These are phyloP conservation scores for Diarsia dahlii DNA, from an alignment of 2,888 invertebrate species.

Conservation along the genomic window DNA sequence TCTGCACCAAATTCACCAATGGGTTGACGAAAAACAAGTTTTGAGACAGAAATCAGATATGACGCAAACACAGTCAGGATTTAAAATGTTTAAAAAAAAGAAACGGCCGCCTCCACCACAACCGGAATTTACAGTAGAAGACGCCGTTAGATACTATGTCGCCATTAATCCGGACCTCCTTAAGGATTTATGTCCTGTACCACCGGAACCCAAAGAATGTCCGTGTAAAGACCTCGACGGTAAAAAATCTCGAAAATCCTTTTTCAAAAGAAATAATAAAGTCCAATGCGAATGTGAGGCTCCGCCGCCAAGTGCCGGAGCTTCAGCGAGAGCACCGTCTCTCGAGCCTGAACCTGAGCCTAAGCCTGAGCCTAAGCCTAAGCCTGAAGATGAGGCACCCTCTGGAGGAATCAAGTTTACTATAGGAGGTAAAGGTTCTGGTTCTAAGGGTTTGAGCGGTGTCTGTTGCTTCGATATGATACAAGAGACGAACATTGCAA, in stretches of 20 bases:
- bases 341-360: background rate
- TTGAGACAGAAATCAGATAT: conserved; percentile 73
- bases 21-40: conserved; percentile 11
- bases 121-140: conserved; percentile 74
- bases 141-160: conserved; percentile 71
- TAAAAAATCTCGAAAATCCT: background rate
- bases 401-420: conserved; percentile 71
- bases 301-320: background rate
- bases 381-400: conserved; percentile 22
- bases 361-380: background rate
- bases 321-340: background rate
- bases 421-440: conserved; percentile 76
- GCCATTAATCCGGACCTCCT: conserved; percentile 35
- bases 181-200: conserved; percentile 10
- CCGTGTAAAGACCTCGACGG: background rate
- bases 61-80: conserved; percentile 80
- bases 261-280: background rate
- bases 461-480: conserved; percentile 74
- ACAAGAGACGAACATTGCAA: conserved; percentile 41
- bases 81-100: conserved; percentile 72
- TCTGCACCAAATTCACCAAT: background rate
- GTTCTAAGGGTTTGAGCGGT: conserved; percentile 74
- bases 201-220: conserved; percentile 10
- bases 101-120: conserved; percentile 50
- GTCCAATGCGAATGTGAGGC: conserved; percentile 19